Evolutionary conservation across 1,140 invertebrate species (phyloP).

Genomic region (Papilio machaon): DNA sequence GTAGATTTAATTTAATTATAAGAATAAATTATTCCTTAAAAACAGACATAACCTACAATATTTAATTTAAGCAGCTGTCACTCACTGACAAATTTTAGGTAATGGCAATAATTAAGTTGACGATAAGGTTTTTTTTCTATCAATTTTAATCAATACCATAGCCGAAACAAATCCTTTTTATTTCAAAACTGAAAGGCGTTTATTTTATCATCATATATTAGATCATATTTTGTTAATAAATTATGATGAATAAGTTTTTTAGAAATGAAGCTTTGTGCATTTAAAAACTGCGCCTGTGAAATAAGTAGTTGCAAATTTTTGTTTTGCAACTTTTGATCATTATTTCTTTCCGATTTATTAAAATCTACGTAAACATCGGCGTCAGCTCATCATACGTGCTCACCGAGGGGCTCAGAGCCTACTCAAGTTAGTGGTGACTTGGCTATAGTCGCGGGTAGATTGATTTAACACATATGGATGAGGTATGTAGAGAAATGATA

Average conservation of each 20-base stretch:
- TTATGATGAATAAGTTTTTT: neutral
- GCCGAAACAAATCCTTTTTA: neutral
- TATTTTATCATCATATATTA: neutral
- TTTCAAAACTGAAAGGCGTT: neutral
- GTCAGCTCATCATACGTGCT: too few species aligned
- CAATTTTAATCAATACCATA: neutral
- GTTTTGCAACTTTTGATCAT: neutral
- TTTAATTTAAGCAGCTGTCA: neutral
- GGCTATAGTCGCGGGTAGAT: too few species aligned
- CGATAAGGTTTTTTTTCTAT: neutral
- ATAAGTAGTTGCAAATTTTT: neutral
- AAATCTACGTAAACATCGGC: too few species aligned
- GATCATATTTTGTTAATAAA: neutral
- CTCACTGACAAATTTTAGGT: neutral
- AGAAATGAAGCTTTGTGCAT: neutral
- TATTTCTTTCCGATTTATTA: neutral
- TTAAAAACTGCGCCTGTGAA: neutral
- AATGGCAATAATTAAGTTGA: neutral
- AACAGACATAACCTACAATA: neutral
- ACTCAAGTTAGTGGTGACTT: too few species aligned
- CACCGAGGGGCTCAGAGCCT: too few species aligned
- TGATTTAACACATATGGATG: too few species aligned
- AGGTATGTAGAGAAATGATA: too few species aligned
- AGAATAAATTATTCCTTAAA: neutral
- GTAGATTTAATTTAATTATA: neutral